These are phyloP conservation scores for Cyprinodon variegatus DNA, from an alignment of 2,113 vertebrate species.

Conservation along the genomic window DNA sequence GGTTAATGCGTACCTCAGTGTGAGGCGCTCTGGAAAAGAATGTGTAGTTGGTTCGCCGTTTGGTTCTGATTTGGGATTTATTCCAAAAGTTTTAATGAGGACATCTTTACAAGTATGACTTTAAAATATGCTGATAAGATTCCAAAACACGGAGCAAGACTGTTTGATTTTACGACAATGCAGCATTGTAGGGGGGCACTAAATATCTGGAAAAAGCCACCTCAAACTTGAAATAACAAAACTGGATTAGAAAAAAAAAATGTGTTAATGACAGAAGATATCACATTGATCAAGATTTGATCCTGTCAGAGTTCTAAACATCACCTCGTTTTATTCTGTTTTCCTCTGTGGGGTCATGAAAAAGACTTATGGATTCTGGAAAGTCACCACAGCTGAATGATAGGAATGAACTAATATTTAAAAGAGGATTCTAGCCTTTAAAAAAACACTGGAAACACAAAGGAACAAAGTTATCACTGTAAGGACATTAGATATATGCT, in stretches of 20 bases:
- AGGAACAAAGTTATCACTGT: background rate
- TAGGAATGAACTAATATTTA: slow-evolving; percentile 35
- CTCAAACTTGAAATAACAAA: slow-evolving; percentile 6
- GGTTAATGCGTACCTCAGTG: no score
- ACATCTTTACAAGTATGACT: no score
- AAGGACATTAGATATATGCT: slow-evolving; percentile 26
- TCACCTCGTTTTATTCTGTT: slow-evolving; percentile 34
- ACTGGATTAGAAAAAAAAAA: slow-evolving; percentile 12
- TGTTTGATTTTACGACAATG: no score
- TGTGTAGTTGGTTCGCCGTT: no score
- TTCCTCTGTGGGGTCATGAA: slow-evolving; percentile 49
- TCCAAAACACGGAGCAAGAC: no score
- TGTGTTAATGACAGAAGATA: slow-evolving; percentile 18
- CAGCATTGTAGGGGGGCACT: no score
- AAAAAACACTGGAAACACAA: slow-evolving; percentile 18
- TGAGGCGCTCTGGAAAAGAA: no score
- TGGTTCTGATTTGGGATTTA: no score
- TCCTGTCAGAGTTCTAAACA: slow-evolving; percentile 31
- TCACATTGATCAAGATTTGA: slow-evolving; percentile 6
- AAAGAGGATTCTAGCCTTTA: slow-evolving; percentile 44
- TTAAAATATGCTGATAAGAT: no score
- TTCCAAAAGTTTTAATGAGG: no score
- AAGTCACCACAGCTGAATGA: slow-evolving; percentile 50
- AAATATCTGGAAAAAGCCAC: background rate
- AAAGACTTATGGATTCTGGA: slow-evolving; percentile 55